These are phyloP conservation scores for Harpagoxenus sublaevis DNA, from an alignment of 2,888 invertebrate genomes.

Conservation along the genomic window DNA sequence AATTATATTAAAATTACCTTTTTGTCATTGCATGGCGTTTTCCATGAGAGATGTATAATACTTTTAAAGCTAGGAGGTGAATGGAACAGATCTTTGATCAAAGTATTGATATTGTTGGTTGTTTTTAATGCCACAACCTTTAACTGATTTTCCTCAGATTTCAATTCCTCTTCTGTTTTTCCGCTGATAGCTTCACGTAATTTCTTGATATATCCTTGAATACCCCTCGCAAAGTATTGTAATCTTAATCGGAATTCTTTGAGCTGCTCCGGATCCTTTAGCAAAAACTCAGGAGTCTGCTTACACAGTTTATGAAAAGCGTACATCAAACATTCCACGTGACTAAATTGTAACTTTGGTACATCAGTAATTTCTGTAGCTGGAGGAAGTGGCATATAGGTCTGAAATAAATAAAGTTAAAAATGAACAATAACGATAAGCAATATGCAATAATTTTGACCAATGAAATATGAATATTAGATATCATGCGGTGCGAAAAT, in stretches of 20 bases:
- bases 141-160: constrained; percentile 93
- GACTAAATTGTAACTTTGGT: constrained; percentile 96
- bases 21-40: constrained; percentile 86
- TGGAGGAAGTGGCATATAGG: constrained; percentile 96
- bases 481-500: not conserved
- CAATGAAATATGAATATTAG: constrained; percentile 3
- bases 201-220: constrained; percentile 94
- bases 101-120: constrained; percentile 95
- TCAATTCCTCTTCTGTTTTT: constrained; percentile 91
- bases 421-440: not conserved
- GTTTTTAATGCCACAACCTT: constrained; percentile 94
- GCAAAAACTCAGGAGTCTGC: constrained; percentile 92
- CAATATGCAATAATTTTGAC: constrained; percentile 10
- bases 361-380: constrained; percentile 89
- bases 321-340: constrained; percentile 96
- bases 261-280: constrained; percentile 91
- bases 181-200: constrained; percentile 90
- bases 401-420: constrained; percentile 87
- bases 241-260: constrained; percentile 95
- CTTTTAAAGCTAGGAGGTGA: constrained; percentile 97
- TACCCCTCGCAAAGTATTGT: constrained; percentile 96
- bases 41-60: constrained; percentile 92
- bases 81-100: constrained; percentile 98
- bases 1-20: constrained; percentile 83
- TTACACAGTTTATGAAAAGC: constrained; percentile 92